Evolutionary conservation across 2,113 vertebrate species (phyloP).

Genomic region (Marmota monax): DNA sequence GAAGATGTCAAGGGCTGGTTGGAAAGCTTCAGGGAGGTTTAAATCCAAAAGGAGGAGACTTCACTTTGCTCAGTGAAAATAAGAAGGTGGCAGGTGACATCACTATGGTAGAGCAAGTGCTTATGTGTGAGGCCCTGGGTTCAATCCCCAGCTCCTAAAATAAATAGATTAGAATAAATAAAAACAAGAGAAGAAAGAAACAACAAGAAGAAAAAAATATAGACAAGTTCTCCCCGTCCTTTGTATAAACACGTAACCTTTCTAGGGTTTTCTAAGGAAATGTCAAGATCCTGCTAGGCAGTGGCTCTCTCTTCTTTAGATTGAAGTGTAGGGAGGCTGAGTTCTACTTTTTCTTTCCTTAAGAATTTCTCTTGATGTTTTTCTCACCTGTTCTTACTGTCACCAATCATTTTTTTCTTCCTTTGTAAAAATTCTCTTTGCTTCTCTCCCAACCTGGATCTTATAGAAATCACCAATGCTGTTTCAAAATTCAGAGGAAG

Average conservation of each 20-base stretch:
- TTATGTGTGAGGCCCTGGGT: background rate
- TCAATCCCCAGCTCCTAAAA: background rate
- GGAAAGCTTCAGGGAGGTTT: background rate
- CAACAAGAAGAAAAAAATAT: background rate
- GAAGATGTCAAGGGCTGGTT: background rate
- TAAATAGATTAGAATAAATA: background rate
- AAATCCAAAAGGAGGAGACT: background rate
- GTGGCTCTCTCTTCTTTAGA: background rate
- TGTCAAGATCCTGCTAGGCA: background rate
- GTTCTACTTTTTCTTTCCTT: background rate
- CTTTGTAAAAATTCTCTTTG: background rate
- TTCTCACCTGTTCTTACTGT: background rate
- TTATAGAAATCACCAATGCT: background rate
- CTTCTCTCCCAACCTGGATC: background rate
- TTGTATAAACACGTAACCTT: conserved; percentile 19
- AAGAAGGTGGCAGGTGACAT: background rate
- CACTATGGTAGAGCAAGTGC: background rate
- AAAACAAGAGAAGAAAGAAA: background rate
- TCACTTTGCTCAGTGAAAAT: background rate
- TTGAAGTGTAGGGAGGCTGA: background rate
- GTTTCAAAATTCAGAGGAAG: conserved; percentile 1
- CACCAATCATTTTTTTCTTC: background rate
- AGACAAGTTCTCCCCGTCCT: background rate
- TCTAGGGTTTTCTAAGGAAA: conserved; percentile 38
- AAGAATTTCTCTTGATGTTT: background rate